Base-by-base conservation (phyloP, 2,113 vertebrate species). In the Aptenodytes forsteri region DNA sequence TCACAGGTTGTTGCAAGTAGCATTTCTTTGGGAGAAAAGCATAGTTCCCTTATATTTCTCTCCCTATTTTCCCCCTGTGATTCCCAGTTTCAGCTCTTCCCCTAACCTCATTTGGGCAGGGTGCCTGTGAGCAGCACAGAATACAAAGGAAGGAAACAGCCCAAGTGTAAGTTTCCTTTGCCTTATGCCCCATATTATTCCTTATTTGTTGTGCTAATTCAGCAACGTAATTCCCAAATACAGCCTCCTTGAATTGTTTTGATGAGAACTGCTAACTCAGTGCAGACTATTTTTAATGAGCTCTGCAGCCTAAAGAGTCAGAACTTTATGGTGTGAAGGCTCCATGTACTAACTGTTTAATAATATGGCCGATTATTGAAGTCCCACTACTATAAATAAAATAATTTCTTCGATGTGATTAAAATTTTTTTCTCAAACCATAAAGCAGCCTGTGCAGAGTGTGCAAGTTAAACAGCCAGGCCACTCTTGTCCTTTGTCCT, bases 401-500 rank as follows among this genome's bases (percentile, higher is more conserved):
- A 47, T 30, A 3, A 78, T 95, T 93, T 90, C 83, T 96, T 59
- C 54, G n/a, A 73, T 83, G 79, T 75, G 78, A 95, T 97, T 94
- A 83, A 89, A 93, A 76, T 93, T 84, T 58, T 80, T 93, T 93
- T 96, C 90, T 81, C 81, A 47, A 76, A 11, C 78, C 59, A 10
- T 82, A 52, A 23, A 73, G 65, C 76, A 79, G 77, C 50, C 71
- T 44, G 72, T 34, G 82, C 67, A 70, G 42, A 78, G 47, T 62
- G 61, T 32, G 81, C 76, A 61, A 98, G 96, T 96, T 94, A 87
- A 97, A 55, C 93, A 92, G 77, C 79, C 93, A 95, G 96, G 96
- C 89, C 94, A 25, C 89, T 80, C 29, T 62, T 36, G 93, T 96
- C 95, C 98, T 98, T 98, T 98, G 98, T 98, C 97, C 97, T 69